Evolutionary conservation across 2,113 vertebrate genomes (phyloP).

Genomic region (Leptobrachium ailaonicum): DNA sequence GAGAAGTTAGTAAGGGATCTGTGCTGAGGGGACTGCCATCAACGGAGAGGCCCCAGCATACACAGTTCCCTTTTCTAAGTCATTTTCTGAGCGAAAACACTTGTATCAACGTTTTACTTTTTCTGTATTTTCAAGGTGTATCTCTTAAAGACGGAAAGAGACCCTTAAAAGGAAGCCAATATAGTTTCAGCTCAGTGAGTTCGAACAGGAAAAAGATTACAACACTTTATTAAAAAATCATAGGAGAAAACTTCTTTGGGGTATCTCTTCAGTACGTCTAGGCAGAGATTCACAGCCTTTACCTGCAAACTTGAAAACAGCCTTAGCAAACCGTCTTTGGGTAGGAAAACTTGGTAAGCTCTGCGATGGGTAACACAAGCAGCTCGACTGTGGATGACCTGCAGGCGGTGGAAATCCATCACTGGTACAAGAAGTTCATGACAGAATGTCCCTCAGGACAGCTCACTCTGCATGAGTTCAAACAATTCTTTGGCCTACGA

Average conservation of each 20-base stretch:
- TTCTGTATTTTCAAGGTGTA: neutral
- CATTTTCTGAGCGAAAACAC: neutral
- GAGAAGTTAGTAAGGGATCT: constrained; percentile 23
- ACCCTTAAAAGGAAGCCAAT: neutral
- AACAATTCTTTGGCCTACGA: constrained; percentile 86
- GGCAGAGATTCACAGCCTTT: neutral
- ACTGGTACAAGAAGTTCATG: constrained; percentile 96
- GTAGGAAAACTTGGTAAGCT: neutral
- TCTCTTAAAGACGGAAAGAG: neutral
- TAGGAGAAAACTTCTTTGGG: neutral
- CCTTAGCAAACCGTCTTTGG: neutral
- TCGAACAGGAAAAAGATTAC: neutral
- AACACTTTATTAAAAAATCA: neutral
- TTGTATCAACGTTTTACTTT: no score
- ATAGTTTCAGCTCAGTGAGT: neutral
- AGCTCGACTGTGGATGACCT: constrained; percentile 82
- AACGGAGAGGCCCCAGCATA: constrained; percentile 47
- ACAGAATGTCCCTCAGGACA: constrained; percentile 87
- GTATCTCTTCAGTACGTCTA: constrained; percentile 15
- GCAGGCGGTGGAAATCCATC: constrained; percentile 87
- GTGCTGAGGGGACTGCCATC: constrained; percentile 46
- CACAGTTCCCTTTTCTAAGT: constrained; percentile 13
- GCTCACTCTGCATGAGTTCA: constrained; percentile 87
- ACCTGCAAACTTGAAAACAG: neutral
- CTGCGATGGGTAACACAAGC: constrained; percentile 76